Conservation (phyloP, 2,113 vertebrate species). For the Hydrochoerus hydrochaeris region DNA sequence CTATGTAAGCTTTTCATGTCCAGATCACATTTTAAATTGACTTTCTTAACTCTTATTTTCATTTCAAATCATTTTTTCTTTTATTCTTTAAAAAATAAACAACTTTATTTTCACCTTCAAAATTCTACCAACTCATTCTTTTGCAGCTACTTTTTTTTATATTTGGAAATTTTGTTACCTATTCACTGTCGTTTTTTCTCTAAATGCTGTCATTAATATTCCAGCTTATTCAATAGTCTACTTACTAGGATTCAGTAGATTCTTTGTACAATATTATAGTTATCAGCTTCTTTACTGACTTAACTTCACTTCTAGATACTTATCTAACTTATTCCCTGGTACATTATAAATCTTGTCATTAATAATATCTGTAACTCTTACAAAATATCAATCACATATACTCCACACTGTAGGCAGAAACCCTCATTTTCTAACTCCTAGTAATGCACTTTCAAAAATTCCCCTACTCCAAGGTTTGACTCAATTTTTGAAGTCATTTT, state of each 20-base stretch:
- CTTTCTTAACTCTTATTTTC: neutral
- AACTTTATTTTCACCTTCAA: neutral
- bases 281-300: neutral
- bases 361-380: neutral
- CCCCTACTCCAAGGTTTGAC: neutral
- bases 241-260: neutral
- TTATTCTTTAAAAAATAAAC: neutral
- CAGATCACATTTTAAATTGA: rapidly evolving
- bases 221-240: neutral
- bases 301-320: neutral
- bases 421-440: neutral
- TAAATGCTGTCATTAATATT: neutral
- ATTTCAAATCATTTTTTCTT: neutral
- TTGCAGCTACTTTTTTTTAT: neutral
- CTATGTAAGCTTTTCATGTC: neutral
- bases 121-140: neutral
- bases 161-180: neutral
- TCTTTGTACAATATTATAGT: neutral
- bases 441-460: neutral
- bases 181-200: neutral
- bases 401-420: neutral
- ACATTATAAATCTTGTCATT: neutral
- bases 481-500: too few relatives aligned
- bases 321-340: neutral
- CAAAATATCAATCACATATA: neutral